Percentiles rank a stretch among this genome's conserved stretches.
These are phyloP conservation scores for Cuniculus paca DNA, from an alignment of 2,797 vertebrate genomes.

Conservation along the genomic window DNA sequence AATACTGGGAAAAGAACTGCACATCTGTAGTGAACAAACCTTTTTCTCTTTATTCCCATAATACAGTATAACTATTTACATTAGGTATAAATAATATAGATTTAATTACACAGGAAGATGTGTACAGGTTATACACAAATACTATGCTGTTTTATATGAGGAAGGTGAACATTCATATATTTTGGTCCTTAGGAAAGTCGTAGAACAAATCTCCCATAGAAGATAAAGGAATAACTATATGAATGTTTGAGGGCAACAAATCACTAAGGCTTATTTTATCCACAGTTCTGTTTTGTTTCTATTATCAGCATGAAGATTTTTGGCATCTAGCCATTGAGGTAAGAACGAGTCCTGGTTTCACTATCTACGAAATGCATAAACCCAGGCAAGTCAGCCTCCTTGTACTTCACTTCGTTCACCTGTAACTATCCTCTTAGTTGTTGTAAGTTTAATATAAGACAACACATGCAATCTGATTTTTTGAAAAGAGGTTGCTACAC, in stretches of 20 bases:
- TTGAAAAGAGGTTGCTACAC: neutral
- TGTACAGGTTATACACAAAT: neutral
- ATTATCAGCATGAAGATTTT: neutral
- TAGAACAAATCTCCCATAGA: neutral
- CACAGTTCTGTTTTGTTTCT: neutral
- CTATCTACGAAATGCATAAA: neutral
- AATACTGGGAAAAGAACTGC: neutral
- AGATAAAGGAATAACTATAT: neutral
- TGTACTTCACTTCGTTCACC: neutral
- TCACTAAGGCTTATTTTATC: slow-evolving; percentile 7
- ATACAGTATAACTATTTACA: neutral
- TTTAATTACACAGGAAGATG: neutral
- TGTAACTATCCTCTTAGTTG: neutral
- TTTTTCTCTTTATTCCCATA: neutral
- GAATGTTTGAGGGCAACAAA: neutral
- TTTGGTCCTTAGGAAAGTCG: neutral
- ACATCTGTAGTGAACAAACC: neutral
- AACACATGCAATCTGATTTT: neutral
- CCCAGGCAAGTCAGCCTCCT: neutral
- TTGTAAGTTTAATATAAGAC: neutral
- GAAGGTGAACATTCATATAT: neutral
- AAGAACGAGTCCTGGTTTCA: neutral
- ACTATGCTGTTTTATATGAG: neutral
- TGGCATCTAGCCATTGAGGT: neutral
- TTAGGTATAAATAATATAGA: neutral